Evolutionary conservation across 2,888 invertebrate genomes (phyloP).

Genomic region (Synanthedon tipuliformis): DNA sequence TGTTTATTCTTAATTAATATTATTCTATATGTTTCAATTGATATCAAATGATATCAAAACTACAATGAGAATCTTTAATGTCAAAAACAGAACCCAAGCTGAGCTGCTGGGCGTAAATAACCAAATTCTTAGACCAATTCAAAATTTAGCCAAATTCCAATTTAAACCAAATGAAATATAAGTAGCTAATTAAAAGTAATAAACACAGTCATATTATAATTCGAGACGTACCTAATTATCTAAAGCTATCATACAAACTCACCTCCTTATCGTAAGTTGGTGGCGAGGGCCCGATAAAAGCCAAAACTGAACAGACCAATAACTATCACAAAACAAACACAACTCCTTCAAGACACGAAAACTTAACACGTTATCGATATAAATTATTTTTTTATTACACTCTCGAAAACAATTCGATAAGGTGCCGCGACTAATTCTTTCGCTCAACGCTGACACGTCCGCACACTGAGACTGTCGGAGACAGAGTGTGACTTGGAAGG

Average conservation of each 20-base stretch:
- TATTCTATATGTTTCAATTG: no score
- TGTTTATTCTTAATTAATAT: no score
- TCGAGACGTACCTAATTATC: constrained; percentile 49
- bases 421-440: constrained; percentile 7
- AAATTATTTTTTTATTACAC: constrained; percentile 40
- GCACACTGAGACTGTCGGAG: constrained; percentile 22
- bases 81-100: no score
- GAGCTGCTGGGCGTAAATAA: no score
- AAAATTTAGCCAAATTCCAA: no score
- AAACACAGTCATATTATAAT: neutral
- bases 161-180: no score
- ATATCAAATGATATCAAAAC: no score
- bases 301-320: constrained; percentile 35
- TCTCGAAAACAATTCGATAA: constrained; percentile 9
- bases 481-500: constrained; percentile 32
- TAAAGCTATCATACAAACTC: constrained; percentile 57
- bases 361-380: constrained; percentile 8
- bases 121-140: no score
- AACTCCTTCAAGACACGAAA: constrained; percentile 6
- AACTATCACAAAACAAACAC: constrained; percentile 49
- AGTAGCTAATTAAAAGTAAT: no score
- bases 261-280: constrained; percentile 59
- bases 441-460: constrained; percentile 24
- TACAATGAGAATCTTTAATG: no score
- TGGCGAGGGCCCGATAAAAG: constrained; percentile 41